These are phyloP conservation scores for Rhinogobius similis DNA, from an alignment of 2,113 vertebrate genomes.

Conservation along the genomic window DNA sequence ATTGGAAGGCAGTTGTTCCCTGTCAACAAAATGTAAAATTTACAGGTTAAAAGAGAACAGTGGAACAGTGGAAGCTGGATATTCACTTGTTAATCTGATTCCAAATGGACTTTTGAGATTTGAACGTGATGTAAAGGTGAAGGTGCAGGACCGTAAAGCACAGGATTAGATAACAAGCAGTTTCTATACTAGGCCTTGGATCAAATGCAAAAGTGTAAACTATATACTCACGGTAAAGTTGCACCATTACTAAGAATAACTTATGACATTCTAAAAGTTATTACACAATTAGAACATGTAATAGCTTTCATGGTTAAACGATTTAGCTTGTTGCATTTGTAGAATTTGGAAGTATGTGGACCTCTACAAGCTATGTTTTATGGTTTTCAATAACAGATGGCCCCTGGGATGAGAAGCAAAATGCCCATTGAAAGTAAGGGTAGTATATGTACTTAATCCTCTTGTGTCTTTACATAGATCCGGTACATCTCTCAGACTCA, in stretches of 20 bases:
- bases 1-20: neutral
- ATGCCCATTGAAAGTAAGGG: neutral
- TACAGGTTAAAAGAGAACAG: too few species aligned
- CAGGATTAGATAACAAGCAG: constrained; percentile 10
- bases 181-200: neutral
- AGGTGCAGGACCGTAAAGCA: neutral
- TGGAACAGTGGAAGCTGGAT: neutral
- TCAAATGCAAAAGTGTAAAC: neutral
- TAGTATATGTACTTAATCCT: neutral
- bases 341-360: neutral
- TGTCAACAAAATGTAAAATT: neutral
- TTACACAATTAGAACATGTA: neutral
- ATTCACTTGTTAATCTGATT: neutral
- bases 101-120: too few species aligned
- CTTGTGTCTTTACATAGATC: constrained; percentile 77
- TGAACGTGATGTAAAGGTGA: constrained; percentile 4
- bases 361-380: neutral
- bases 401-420: neutral
- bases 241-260: neutral
- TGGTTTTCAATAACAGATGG: neutral
- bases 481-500: constrained; percentile 99
- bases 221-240: neutral
- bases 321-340: too few species aligned
- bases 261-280: neutral
- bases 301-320: neutral